A percentile compares a stretch with the other conserved stretches of the same genome.
phyloP scores from a whole-genome alignment of 92 coral and sea anemone genomes.

The Paragorgia papillata region DNA sequence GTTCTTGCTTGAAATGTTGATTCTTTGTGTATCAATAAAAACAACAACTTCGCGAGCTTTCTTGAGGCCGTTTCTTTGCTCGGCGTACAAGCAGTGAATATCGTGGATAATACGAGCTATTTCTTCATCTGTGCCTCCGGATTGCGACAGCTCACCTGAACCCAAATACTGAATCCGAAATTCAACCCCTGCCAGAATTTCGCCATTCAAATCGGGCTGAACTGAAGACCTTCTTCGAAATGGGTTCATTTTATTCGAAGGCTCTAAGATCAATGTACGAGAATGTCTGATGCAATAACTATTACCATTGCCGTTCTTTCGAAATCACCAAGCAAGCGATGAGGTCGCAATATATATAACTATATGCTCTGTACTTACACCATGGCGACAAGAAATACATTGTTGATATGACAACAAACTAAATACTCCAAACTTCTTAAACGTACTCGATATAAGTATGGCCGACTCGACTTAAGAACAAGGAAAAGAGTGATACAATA shows the following conservation, averaged over 20 bases:
- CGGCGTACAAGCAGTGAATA: constrained; percentile 32
- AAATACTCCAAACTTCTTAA: too few species aligned
- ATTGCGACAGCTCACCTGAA: constrained; percentile 9
- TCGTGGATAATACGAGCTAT: constrained; percentile 24
- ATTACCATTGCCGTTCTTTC: too few species aligned
- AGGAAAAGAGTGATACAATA: too few species aligned
- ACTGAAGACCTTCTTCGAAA: not conserved
- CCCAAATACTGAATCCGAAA: constrained; percentile 10
- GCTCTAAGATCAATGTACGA: not conserved
- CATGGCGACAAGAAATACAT: too few species aligned
- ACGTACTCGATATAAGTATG: too few species aligned
- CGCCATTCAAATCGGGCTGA: not conserved
- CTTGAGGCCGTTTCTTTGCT: constrained; percentile 14
- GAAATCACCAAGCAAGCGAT: too few species aligned
- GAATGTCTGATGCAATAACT: too few species aligned
- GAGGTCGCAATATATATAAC: too few species aligned
- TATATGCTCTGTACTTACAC: too few species aligned
- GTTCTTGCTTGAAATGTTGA: not conserved
- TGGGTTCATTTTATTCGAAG: too few species aligned
- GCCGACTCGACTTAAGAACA: too few species aligned
- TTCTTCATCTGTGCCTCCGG: constrained; percentile 29
- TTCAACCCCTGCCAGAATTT: constrained; percentile 23
- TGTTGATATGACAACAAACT: too few species aligned
- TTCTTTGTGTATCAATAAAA: constrained; percentile 21
- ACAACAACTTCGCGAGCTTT: constrained; percentile 25